Conservation (phyloP, 1,140 invertebrate species). For the Lysiphlebus fabarum region DNA sequence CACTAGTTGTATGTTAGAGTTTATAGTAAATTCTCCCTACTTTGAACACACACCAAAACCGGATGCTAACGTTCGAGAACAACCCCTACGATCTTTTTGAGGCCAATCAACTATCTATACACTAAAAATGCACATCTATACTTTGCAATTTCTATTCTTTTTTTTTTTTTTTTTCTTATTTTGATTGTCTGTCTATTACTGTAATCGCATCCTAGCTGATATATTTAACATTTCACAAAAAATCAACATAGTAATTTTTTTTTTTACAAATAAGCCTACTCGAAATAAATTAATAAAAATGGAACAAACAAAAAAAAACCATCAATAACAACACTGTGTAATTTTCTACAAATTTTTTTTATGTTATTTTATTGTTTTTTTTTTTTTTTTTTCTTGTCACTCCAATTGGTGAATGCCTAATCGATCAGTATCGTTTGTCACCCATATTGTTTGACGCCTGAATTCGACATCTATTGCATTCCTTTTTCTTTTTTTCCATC, state of each 20-base stretch:
- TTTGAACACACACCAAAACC: too few relatives aligned
- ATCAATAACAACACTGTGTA: neutral
- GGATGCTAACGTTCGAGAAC: too few relatives aligned
- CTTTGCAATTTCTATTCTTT: neutral
- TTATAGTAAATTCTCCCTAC: slow-evolving; percentile 6
- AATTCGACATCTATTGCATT: slow-evolving; percentile 14
- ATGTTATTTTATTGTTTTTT: neutral
- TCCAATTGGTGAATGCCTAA: slow-evolving; percentile 8
- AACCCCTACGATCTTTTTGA: slow-evolving; percentile 1
- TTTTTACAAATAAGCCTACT: too few relatives aligned
- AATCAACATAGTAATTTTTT: too few relatives aligned
- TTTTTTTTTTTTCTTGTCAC: slow-evolving; percentile 5
- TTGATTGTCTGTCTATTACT: too few relatives aligned
- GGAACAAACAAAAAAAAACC: slow-evolving; percentile 12
- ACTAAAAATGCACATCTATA: slow-evolving; percentile 8
- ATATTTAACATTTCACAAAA: too few relatives aligned
- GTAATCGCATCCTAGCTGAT: too few relatives aligned
- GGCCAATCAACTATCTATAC: slow-evolving; percentile 20
- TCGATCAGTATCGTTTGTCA: slow-evolving; percentile 21
- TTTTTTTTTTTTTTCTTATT: too few relatives aligned
- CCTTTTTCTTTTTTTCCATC: neutral
- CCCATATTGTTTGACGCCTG: slow-evolving; percentile 17
- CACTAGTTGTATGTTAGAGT: neutral
- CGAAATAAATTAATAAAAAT: too few relatives aligned
- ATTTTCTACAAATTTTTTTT: neutral